phyloP scores from a whole-genome alignment of 2,888 invertebrate species.

The Entomobrya proxima region DNA sequence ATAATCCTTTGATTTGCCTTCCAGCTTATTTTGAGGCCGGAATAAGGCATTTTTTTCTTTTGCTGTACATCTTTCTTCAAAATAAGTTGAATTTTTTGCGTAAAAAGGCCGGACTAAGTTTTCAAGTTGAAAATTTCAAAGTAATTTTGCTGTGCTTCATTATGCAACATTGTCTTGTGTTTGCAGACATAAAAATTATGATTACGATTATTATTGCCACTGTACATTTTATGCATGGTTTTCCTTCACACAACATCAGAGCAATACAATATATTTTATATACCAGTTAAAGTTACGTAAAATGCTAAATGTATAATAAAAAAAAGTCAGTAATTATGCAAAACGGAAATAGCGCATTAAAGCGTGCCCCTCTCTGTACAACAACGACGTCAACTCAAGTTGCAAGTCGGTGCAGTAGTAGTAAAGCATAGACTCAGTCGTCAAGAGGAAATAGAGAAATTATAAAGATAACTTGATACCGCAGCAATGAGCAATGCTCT shows the following conservation, averaged over 20 bases:
- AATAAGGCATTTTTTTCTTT: too few relatives aligned
- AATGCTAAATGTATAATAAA: neutral
- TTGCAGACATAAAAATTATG: neutral
- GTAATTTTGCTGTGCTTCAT: too few relatives aligned
- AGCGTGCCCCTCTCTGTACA: conserved; percentile 62
- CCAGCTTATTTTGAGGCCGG: too few relatives aligned
- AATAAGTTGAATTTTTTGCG: too few relatives aligned
- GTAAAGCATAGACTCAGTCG: conserved; percentile 20
- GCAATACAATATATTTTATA: neutral
- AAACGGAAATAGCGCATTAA: conserved; percentile 65
- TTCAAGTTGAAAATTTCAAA: too few relatives aligned
- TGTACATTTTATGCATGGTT: conserved; percentile 6
- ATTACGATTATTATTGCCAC: neutral
- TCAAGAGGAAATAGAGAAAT: conserved; percentile 63
- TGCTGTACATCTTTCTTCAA: too few relatives aligned
- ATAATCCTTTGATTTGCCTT: too few relatives aligned
- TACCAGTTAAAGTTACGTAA: neutral
- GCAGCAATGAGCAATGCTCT: neutral
- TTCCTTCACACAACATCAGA: neutral
- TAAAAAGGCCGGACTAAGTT: too few relatives aligned
- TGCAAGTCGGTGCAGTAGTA: conserved; percentile 7
- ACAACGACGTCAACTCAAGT: conserved; percentile 4
- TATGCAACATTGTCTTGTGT: too few relatives aligned
- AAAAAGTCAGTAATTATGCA: conserved; percentile 54
- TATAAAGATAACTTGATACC: conserved; percentile 61